These are phyloP conservation scores for Tragulus kanchil DNA, from an alignment of 2,113 vertebrate genomes.

Conservation along the genomic window DNA sequence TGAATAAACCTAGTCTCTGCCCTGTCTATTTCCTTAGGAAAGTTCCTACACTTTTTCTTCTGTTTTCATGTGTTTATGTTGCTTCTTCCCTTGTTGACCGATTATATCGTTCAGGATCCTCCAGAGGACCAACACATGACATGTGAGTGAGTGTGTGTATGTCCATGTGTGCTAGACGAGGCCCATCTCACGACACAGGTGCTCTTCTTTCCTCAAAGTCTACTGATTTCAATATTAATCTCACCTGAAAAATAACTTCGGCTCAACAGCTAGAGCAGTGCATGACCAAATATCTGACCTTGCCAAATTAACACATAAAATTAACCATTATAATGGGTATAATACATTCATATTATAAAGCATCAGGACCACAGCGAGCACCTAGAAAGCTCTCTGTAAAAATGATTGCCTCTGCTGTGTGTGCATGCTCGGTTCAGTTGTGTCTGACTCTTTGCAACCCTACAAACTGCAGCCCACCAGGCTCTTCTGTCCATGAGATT, in stretches of 20 bases:
- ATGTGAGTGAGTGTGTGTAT: neutral
- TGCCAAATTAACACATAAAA: neutral
- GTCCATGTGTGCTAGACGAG: neutral
- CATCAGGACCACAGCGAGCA: neutral
- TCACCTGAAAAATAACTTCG: constrained; percentile 17
- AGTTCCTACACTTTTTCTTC: neutral
- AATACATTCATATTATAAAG: neutral
- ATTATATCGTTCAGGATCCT: neutral
- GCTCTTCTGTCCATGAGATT: neutral
- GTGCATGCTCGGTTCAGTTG: neutral
- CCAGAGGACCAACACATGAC: neutral
- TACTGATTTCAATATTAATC: neutral
- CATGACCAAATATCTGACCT: neutral
- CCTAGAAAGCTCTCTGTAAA: neutral
- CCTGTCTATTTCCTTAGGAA: neutral
- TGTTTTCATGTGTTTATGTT: neutral
- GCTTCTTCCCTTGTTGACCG: neutral
- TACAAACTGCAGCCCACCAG: neutral
- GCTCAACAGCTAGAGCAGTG: neutral
- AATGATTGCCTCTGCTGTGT: neutral
- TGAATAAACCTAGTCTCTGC: neutral
- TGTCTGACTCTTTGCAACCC: neutral
- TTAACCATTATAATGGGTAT: neutral
- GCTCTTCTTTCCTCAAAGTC: neutral
- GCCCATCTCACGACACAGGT: neutral